phyloP scores from a whole-genome alignment of 2,797 vertebrate genomes.

The Passerculus sandwichensis region DNA sequence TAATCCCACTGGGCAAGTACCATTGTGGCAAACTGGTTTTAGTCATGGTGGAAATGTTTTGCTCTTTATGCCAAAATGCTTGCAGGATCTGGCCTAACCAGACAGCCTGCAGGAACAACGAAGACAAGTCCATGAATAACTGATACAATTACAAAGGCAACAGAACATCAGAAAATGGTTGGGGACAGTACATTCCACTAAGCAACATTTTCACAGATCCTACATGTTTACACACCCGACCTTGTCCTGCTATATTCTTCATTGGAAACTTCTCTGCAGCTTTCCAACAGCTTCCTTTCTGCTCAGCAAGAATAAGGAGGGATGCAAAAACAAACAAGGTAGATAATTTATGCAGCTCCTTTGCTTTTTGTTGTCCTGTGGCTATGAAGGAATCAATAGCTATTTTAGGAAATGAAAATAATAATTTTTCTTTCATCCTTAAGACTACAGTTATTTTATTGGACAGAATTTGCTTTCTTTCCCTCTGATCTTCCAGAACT shows the following conservation, averaged over 20 bases:
- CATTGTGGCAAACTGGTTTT: not conserved
- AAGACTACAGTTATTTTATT: not conserved
- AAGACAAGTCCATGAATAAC: not conserved
- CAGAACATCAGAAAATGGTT: not conserved
- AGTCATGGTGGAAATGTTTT: slow-evolving; percentile 20
- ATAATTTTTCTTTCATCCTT: not conserved
- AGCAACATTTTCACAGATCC: not conserved
- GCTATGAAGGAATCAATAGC: not conserved
- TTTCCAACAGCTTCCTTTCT: not conserved
- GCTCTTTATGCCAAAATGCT: not conserved
- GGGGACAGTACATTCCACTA: not conserved
- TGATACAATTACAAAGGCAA: not conserved
- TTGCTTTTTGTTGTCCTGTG: not conserved
- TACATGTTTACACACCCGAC: not conserved
- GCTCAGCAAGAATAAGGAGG: not conserved
- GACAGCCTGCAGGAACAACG: not conserved
- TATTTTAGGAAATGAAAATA: not conserved
- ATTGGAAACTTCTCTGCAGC: not conserved
- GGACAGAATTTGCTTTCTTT: not conserved
- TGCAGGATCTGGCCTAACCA: not conserved
- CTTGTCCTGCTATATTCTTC: not conserved
- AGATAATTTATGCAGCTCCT: not conserved
- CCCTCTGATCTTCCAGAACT: not conserved
- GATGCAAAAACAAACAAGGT: not conserved
- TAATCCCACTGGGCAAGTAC: not conserved